These are phyloP conservation scores for Xanthostigma xanthostigma DNA, from an alignment of 2,888 invertebrate species.

Conservation along the genomic window DNA sequence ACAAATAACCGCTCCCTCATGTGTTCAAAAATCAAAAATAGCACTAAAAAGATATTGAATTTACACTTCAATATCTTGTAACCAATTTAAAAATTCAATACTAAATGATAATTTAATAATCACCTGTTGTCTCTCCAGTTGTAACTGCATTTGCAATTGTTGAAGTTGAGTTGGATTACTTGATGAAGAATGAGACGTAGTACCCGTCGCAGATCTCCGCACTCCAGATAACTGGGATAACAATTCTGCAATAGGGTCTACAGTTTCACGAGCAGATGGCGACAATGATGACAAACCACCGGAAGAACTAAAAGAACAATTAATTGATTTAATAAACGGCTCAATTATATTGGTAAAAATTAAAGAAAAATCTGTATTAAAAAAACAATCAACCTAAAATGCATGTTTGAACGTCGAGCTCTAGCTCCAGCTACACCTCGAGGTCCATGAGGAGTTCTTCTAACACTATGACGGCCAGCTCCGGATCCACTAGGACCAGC, in stretches of 20 bases:
- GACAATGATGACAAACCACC: conserved; percentile 73
- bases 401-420: conserved; percentile 84
- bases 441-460: conserved; percentile 28
- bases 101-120: conserved; percentile 24
- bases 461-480: conserved; percentile 27
- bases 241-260: conserved; percentile 93
- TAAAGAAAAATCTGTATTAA: neutral
- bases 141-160: conserved; percentile 90
- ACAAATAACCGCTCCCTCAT: too few species aligned
- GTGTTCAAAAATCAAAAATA: too few species aligned
- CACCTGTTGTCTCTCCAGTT: conserved; percentile 79
- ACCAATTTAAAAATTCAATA: neutral
- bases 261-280: conserved; percentile 81
- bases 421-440: conserved; percentile 62
- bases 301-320: conserved; percentile 47
- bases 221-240: conserved; percentile 91
- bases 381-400: conserved; percentile 50
- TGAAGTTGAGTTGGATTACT: conserved; percentile 68
- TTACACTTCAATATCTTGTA: neutral
- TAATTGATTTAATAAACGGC: neutral
- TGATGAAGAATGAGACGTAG: conserved; percentile 37
- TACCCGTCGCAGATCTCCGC: conserved; percentile 47
- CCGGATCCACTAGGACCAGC: conserved; percentile 24
- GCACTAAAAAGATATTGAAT: neutral
- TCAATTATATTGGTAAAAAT: neutral